Evolutionary conservation across 2,888 invertebrate species (phyloP).

Genomic region (Elegia similella): DNA sequence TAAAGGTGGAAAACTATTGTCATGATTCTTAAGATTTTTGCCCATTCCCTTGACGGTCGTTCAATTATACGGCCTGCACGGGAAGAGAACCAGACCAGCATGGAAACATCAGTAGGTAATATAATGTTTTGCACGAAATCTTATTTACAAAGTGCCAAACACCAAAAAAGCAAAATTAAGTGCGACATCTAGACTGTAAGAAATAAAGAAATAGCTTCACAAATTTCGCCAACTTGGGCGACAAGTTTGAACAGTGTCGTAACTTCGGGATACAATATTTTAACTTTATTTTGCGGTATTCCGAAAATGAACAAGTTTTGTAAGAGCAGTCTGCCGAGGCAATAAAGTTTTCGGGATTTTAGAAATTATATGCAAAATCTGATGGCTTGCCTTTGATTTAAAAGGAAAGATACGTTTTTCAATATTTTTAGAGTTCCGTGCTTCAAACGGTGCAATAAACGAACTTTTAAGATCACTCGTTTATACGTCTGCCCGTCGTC

Average conservation of each 20-base stretch:
- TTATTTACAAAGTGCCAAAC: background rate
- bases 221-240: conserved; percentile 29
- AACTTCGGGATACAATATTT: conserved; percentile 54
- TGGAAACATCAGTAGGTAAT: too few species aligned
- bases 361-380: conserved; percentile 50
- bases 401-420: background rate
- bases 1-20: too few species aligned
- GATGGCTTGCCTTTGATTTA: conserved; percentile 18
- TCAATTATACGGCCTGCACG: too few species aligned
- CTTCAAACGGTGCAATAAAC: too few species aligned
- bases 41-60: too few species aligned
- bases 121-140: too few species aligned
- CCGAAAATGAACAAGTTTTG: conserved; percentile 54
- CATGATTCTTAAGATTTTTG: too few species aligned
- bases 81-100: too few species aligned
- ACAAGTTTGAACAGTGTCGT: conserved; percentile 33
- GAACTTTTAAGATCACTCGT: too few species aligned
- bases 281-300: conserved; percentile 46
- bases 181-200: conserved; percentile 18
- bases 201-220: conserved; percentile 23
- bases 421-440: too few species aligned
- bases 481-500: too few species aligned
- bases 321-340: conserved; percentile 47
- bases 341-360: conserved; percentile 51
- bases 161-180: conserved; percentile 3